These are phyloP conservation scores for Tortricodes alternella DNA, from an alignment of 2,888 invertebrate species.

Conservation along the genomic window DNA sequence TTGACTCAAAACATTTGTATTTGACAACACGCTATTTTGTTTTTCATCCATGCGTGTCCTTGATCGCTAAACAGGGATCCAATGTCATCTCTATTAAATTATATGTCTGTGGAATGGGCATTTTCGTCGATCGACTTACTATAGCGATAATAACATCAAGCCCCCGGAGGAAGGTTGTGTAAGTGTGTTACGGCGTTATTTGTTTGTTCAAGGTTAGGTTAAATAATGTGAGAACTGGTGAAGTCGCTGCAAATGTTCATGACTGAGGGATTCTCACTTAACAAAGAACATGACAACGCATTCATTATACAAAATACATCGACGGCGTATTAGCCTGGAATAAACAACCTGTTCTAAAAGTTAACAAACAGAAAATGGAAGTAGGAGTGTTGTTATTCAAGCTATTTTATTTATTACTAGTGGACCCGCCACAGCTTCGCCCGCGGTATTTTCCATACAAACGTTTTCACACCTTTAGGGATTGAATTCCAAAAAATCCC, in stretches of 20 bases:
- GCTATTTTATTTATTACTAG: too few species aligned
- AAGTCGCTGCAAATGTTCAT: slow-evolving; percentile 12
- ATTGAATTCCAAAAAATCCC: too few species aligned
- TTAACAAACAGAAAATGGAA: neutral
- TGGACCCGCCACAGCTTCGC: too few species aligned
- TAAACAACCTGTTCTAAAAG: neutral
- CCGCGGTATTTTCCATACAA: too few species aligned
- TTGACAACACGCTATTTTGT: too few species aligned
- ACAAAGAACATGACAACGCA: slow-evolving; percentile 1
- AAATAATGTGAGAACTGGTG: slow-evolving; percentile 22
- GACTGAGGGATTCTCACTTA: slow-evolving; percentile 4
- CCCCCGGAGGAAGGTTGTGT: neutral
- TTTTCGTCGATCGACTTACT: neutral
- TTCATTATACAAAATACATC: neutral
- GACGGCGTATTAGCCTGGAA: neutral
- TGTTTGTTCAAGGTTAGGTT: slow-evolving; percentile 16
- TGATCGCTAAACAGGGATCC: neutral
- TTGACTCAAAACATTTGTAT: too few species aligned
- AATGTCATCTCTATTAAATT: slow-evolving; percentile 8
- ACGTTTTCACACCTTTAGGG: too few species aligned
- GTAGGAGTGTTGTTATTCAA: too few species aligned
- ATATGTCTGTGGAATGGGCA: neutral
- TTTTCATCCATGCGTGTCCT: neutral
- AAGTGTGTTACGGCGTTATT: slow-evolving; percentile 1
- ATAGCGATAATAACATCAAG: neutral